These are phyloP conservation scores for Sussaba pulchella DNA, from an alignment of 2,888 invertebrate species.

Conservation along the genomic window DNA sequence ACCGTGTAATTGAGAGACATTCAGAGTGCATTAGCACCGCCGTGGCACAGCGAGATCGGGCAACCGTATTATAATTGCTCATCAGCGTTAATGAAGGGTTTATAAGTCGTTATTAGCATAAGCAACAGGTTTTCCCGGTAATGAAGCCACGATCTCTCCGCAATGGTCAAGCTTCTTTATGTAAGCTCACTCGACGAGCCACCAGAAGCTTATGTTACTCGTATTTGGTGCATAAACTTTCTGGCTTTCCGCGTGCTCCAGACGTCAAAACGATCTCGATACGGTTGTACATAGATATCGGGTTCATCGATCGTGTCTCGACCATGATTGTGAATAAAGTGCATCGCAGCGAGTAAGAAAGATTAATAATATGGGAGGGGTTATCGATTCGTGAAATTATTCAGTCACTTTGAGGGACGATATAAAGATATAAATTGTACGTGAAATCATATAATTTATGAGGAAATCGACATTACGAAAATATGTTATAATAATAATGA, in stretches of 20 bases:
- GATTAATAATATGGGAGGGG: slow-evolving; percentile 1
- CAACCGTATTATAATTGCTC: slow-evolving; percentile 82
- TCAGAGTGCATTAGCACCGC: slow-evolving; percentile 79
- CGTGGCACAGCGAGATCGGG: slow-evolving; percentile 52
- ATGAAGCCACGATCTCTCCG: slow-evolving; percentile 77
- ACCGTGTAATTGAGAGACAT: slow-evolving; percentile 81
- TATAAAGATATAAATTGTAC: too few relatives aligned
- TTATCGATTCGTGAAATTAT: not conserved
- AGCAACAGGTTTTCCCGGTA: slow-evolving; percentile 81
- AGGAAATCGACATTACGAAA: too few relatives aligned
- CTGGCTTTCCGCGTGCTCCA: slow-evolving; percentile 6
- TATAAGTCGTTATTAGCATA: slow-evolving; percentile 83
- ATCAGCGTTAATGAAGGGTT: slow-evolving; percentile 83
- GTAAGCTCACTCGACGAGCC: slow-evolving; percentile 37
- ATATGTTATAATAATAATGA: too few relatives aligned
- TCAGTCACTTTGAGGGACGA: too few relatives aligned
- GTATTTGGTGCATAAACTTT: slow-evolving; percentile 5
- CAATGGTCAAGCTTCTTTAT: slow-evolving; percentile 54
- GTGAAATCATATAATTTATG: too few relatives aligned
- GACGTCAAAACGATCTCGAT: not conserved
- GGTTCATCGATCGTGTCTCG: slow-evolving; percentile 35
- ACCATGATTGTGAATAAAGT: not conserved
- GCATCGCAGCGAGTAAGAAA: not conserved
- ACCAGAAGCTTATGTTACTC: slow-evolving; percentile 5
- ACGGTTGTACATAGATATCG: slow-evolving; percentile 26